A percentile compares a stretch with the other conserved stretches of the same genome.
These are phyloP conservation scores for Melieria crassipennis DNA, from an alignment of 2,888 invertebrate genomes.

Conservation along the genomic window DNA sequence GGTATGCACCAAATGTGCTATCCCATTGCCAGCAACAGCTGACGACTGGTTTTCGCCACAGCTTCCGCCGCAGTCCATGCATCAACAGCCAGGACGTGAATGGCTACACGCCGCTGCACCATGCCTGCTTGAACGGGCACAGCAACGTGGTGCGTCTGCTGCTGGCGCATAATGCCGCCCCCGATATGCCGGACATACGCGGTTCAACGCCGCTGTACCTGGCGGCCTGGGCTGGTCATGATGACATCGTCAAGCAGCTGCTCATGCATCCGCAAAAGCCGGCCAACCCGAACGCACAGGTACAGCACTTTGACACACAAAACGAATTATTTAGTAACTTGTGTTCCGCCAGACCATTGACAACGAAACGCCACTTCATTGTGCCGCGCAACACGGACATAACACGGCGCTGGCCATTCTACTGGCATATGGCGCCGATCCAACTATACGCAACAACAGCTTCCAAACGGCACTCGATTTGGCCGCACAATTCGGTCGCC, in stretches of 20 bases:
- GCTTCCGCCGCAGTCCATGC: constrained; percentile 87
- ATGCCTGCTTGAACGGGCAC: constrained; percentile 92
- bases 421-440: constrained; percentile 86
- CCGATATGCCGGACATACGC: constrained; percentile 86
- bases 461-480: constrained; percentile 93
- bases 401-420: constrained; percentile 84
- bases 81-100: constrained; percentile 92
- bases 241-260: constrained; percentile 85
- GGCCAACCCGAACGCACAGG: constrained; percentile 84
- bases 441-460: constrained; percentile 83
- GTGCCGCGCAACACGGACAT: constrained; percentile 92
- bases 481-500: constrained; percentile 86
- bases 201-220: constrained; percentile 94
- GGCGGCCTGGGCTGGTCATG: constrained; percentile 93
- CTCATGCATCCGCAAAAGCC: constrained; percentile 81
- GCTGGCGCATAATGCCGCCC: constrained; percentile 80
- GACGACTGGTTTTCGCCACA: constrained; percentile 61
- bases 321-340: constrained; percentile 7
- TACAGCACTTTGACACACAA: constrained; percentile 64
- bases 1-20: constrained; percentile 69
- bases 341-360: constrained; percentile 62
- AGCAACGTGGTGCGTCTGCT: constrained; percentile 87
- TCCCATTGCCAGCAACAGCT: neutral
- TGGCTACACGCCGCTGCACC: constrained; percentile 92
- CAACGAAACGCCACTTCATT: constrained; percentile 91